These are phyloP conservation scores for Sebastes vulpes DNA, from an alignment of 2,797 vertebrate genomes.

Conservation along the genomic window DNA sequence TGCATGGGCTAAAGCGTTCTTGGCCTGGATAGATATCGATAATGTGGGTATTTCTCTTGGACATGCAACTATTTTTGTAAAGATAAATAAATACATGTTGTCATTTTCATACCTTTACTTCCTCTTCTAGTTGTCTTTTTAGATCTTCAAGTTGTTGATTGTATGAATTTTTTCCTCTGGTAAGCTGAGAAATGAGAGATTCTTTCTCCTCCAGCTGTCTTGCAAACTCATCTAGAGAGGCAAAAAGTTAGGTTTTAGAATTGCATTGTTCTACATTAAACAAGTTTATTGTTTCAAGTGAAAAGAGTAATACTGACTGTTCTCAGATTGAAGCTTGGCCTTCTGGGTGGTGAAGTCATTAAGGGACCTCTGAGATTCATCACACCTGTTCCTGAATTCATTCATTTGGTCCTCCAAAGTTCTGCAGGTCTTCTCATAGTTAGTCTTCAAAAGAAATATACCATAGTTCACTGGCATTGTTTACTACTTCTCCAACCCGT, in stretches of 20 bases:
- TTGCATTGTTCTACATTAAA: neutral
- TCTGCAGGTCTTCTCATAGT: constrained; percentile 88
- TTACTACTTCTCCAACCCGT: neutral
- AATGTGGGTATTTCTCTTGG: neutral
- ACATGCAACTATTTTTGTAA: neutral
- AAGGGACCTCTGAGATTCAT: constrained; percentile 79
- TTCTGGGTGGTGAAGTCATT: constrained; percentile 87
- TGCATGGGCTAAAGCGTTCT: constrained; percentile 89
- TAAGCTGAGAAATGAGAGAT: constrained; percentile 87
- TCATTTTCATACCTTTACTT: constrained; percentile 80
- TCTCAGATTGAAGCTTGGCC: constrained; percentile 91
- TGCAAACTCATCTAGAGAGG: constrained; percentile 82
- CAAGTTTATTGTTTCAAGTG: neutral
- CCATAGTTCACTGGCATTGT: constrained; percentile 42
- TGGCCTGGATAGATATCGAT: constrained; percentile 78
- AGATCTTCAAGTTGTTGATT: constrained; percentile 90
- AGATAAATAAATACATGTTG: neutral
- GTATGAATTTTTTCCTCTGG: constrained; percentile 87
- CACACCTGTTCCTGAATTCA: constrained; percentile 86
- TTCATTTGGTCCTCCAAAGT: constrained; percentile 90
- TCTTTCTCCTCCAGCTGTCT: constrained; percentile 89
- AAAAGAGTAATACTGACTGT: constrained; percentile 67
- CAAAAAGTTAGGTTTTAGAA: neutral
- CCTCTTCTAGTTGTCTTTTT: constrained; percentile 90
- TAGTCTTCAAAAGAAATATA: constrained; percentile 79